Conservation (phyloP, 2,113 vertebrate genomes). For the Blennius ocellaris region DNA sequence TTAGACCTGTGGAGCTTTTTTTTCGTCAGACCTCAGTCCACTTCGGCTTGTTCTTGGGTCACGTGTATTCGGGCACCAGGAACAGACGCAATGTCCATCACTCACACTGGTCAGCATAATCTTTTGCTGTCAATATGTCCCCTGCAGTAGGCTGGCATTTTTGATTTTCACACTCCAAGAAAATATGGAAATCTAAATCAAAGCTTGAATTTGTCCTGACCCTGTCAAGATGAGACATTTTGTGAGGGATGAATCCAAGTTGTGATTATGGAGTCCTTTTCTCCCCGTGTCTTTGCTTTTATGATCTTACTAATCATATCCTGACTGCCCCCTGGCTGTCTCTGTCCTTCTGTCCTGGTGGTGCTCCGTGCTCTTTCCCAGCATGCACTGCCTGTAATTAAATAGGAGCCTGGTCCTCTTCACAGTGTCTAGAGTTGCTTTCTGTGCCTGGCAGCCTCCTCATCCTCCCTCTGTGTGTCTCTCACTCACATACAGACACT, state of each 20-base stretch:
- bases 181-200: constrained; percentile 72
- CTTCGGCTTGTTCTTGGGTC: constrained; percentile 2
- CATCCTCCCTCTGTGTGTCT: neutral
- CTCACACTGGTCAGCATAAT: constrained; percentile 13
- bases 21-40: constrained; percentile 6
- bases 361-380: constrained; percentile 69
- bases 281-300: constrained; percentile 73
- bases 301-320: constrained; percentile 79
- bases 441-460: constrained; percentile 65
- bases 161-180: constrained; percentile 34
- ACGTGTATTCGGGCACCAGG: neutral
- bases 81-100: constrained; percentile 9
- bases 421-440: constrained; percentile 69
- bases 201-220: constrained; percentile 65
- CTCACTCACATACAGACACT: constrained; percentile 50
- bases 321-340: constrained; percentile 73
- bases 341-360: constrained; percentile 77
- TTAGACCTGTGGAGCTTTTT: constrained; percentile 22
- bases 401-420: constrained; percentile 74
- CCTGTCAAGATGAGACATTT: constrained; percentile 68
- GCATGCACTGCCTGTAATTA: constrained; percentile 78
- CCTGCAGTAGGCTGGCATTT: constrained; percentile 27
- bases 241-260: constrained; percentile 65
- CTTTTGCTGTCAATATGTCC: constrained; percentile 2
- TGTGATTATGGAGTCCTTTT: constrained; percentile 72